Percentiles rank a stretch among this genome's conserved stretches.
phyloP scores from a whole-genome alignment of 2,113 vertebrate species.

The Tetrao urogallus region DNA sequence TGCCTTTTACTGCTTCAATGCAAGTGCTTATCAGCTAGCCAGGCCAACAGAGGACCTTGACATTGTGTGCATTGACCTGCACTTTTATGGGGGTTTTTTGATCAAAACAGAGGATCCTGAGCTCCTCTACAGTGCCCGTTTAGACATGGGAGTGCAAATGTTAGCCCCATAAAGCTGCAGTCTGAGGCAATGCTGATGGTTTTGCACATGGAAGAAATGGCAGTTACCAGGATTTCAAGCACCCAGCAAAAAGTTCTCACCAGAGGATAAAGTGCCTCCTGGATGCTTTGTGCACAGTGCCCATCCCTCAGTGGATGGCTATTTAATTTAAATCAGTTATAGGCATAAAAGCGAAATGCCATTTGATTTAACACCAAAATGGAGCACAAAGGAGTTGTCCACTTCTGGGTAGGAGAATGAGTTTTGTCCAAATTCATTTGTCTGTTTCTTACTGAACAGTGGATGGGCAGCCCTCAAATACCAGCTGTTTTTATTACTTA shows the following conservation, averaged over 20 bases:
- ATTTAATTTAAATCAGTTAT: not conserved
- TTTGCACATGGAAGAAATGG: not conserved
- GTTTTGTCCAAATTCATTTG: not conserved
- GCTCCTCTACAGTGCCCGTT: not conserved
- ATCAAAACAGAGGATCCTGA: not conserved
- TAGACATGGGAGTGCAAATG: not conserved
- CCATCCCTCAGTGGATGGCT: not conserved
- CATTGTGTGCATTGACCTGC: not conserved
- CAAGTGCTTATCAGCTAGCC: not conserved
- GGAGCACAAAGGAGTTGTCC: not conserved
- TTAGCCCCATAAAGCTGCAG: not conserved
- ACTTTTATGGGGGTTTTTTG: fast-evolving
- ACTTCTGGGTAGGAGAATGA: not conserved
- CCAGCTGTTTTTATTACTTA: not conserved
- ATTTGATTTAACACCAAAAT: not conserved
- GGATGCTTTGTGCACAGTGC: not conserved
- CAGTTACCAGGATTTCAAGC: not conserved
- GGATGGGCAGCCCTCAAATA: not conserved
- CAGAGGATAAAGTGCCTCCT: not conserved
- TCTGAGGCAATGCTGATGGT: not conserved
- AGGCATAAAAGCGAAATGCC: not conserved
- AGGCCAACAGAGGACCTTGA: not conserved
- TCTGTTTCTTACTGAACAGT: not conserved
- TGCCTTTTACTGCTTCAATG: not conserved
- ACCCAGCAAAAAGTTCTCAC: not conserved